Evolutionary conservation across 2,113 vertebrate genomes (phyloP), one percentile per base, ranked within the genome.

Genomic region (Toxostoma redivivum): DNA sequence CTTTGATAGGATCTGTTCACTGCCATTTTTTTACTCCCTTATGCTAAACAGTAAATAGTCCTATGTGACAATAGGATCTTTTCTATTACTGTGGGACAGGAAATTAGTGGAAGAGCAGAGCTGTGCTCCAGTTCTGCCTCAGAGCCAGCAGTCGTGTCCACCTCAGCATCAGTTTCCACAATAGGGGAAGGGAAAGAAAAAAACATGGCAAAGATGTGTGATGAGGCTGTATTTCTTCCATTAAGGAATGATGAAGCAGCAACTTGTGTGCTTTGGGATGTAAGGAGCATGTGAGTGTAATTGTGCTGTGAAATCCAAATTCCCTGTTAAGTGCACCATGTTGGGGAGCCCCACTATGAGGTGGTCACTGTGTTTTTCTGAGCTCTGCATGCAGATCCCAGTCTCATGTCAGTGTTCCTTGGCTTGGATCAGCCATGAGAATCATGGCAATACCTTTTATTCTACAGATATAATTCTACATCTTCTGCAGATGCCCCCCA

Each of bases 321-420:
- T 85, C 37, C 28, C 9, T 51, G 0, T 4, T 58, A 81, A 74
- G 51, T 69, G n/a, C 30, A 7, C 24, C 0, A 0, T 7, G 7
- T 3, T 58, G 33, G 35, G 35, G 30, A 85, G 14, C n/a, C 48
- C 20, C 54, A 16, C 7, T 15, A 20, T 60, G 74, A 83, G 42
- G 22, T 33, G 13, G 12, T 50, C 60, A 11, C 47, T 47, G 12
- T 31, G 35, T 5, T 61, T 58, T 62, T 57, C 16, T 65, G 40
- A 65, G 35, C 33, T 50, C 24, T 77, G 83, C 30, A 6, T 37
- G 48, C 20, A 67, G 51, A 48, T 51, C 17, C 5, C 47, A 47
- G 23, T 61, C 28, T 69, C 20, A 9, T 23, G 15, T 62, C 42
- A 62, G 10, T 11, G 14, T 44, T 78, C 37, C 44, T 67, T 64